Base-by-base conservation (phyloP, 2,888 invertebrate species). In the Diadegma fenestrale region DNA sequence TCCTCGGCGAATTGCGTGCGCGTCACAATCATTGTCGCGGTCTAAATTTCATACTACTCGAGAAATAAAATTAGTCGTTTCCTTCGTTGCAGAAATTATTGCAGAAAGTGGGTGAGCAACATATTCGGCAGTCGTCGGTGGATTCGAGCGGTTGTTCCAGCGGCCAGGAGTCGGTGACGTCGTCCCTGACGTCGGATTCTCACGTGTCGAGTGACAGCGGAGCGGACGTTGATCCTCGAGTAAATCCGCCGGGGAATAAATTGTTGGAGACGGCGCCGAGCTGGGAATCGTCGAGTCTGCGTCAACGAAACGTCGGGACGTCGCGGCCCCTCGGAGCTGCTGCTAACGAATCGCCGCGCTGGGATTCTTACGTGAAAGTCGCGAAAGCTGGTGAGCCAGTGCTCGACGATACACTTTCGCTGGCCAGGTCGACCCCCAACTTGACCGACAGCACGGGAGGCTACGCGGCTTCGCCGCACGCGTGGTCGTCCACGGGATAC, bases 71-170 rank as follows among this genome's bases (percentile, higher is more conserved):
- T 26, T 51, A 86, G 81, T 81, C 81, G 26, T 82, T 86, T 33
- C 63, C 71, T 7, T 76, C 80, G 68, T 82, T 87, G 41, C 88
- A 94, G 93, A 92, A 93, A 84, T 89, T 94, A 10, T 90, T 94
- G 54, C 92, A 93, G 82, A 93, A 94, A 79, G 92, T 91, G 3
- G 91, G 91, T 2, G 94, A 94, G 30, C 92, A 93, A 48, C 94
- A 94, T 68, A 91, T 90, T 10, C 91, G 94, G 3, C 94, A 94
- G 66, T 92, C 93, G 0, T 94, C 94, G 17, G 94, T 94, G 5
- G 95, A 95, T 89, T 95, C 95, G 0, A 95, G 95, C 87, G 95
- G 95, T 4, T 95, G 95, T 87, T 95, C 95, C 73, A 95, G 95
- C 30, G 95, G 95, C 5, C 95, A 95, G 80, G 95, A 95, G 84